Percentiles rank a stretch among this genome's conserved stretches.
phyloP scores from a whole-genome alignment of 2,888 invertebrate genomes.

The Myopa testacea region DNA sequence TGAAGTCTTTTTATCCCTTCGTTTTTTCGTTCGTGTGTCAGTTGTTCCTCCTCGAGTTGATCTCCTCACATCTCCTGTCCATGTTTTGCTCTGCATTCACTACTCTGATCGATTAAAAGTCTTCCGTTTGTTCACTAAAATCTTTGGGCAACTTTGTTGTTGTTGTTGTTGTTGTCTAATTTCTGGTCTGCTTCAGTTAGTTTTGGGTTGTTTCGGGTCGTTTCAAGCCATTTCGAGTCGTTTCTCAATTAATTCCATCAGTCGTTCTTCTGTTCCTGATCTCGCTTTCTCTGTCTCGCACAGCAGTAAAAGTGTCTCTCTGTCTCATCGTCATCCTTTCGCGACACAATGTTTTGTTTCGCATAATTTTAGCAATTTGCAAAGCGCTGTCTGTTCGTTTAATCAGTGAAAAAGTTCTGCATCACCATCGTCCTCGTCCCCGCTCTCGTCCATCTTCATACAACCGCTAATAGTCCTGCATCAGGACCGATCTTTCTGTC shows the following conservation, averaged over 20 bases:
- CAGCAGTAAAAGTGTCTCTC: background rate
- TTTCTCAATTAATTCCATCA: conserved; percentile 33
- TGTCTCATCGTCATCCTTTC: background rate
- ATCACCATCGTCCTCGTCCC: background rate
- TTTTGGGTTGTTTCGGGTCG: background rate
- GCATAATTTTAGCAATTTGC: conserved; percentile 42
- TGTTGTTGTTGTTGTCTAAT: conserved; percentile 1
- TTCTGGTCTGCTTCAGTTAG: background rate
- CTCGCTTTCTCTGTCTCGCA: background rate
- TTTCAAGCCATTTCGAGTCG: conserved; percentile 10
- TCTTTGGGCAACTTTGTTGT: conserved; percentile 1
- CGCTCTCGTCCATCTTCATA: background rate
- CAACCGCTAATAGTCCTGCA: background rate
- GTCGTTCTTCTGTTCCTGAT: conserved; percentile 3
- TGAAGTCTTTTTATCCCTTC: conserved; percentile 20
- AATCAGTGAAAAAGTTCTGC: conserved; percentile 21
- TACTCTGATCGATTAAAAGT: conserved; percentile 28
- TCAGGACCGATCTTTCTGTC: conserved; percentile 18
- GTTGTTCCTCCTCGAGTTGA: too few species aligned
- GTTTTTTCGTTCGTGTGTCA: background rate
- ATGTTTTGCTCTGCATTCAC: conserved; percentile 9
- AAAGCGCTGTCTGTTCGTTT: conserved; percentile 26
- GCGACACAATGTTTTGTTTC: conserved; percentile 35
- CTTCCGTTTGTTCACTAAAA: conserved; percentile 26
- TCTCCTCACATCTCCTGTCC: too few species aligned